Conservation (phyloP, 2,888 invertebrate species). For the Mesorhabditis spiculigera region DNA sequence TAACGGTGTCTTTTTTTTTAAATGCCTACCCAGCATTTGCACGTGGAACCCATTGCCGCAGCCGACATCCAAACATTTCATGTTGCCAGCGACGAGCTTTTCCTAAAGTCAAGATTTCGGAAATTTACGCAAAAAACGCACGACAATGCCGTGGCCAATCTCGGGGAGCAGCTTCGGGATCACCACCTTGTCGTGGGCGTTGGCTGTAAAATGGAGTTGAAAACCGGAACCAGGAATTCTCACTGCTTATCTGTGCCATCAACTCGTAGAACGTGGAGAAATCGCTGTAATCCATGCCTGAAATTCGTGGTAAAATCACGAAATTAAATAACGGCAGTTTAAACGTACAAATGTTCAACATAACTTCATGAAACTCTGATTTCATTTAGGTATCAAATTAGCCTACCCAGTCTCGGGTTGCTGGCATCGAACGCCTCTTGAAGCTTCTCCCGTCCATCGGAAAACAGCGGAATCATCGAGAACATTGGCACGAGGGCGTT, state of each 20-base stretch:
- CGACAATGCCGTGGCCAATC: neutral
- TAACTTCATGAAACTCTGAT: no score
- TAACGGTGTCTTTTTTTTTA: no score
- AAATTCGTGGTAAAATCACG: neutral
- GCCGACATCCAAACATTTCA: slow-evolving; percentile 43
- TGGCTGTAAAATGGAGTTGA: neutral
- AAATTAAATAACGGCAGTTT: neutral
- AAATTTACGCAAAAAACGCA: neutral
- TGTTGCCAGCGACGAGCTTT: slow-evolving; percentile 23
- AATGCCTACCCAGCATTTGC: slow-evolving; percentile 16
- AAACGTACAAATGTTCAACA: neutral
- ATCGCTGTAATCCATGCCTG: slow-evolving; percentile 26
- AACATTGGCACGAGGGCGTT: neutral
- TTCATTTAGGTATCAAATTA: no score
- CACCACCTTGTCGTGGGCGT: neutral
- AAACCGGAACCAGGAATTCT: no score
- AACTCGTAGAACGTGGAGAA: slow-evolving; percentile 32
- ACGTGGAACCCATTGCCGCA: slow-evolving; percentile 48
- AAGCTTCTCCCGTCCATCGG: neutral
- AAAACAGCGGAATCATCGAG: slow-evolving; percentile 3
- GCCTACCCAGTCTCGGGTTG: neutral
- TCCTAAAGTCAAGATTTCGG: slow-evolving; percentile 9
- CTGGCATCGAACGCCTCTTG: neutral
- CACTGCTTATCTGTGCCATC: slow-evolving; percentile 17
- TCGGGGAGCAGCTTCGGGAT: slow-evolving; percentile 4